Evolutionary conservation across 2,113 vertebrate genomes (phyloP).

Genomic region (Oryzias melastigma): DNA sequence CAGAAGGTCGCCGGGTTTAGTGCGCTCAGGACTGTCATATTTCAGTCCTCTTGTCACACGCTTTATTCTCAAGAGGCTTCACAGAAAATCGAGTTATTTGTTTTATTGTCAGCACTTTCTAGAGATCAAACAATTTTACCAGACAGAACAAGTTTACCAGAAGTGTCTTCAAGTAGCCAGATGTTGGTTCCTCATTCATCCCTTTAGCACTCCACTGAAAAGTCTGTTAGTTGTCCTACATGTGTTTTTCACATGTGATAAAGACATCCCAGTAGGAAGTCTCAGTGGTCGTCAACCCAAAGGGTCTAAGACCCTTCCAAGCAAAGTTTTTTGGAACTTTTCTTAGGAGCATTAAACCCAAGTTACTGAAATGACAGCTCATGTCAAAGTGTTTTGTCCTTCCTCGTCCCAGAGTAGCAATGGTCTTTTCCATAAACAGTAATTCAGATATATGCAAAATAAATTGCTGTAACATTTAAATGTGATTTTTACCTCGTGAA

Average conservation of each 20-base stretch:
- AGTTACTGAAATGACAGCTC: too few species aligned
- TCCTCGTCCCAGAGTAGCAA: too few species aligned
- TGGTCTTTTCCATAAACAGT: too few species aligned
- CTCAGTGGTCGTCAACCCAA: slow-evolving; percentile 22
- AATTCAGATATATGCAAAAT: too few species aligned
- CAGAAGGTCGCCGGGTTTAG: slow-evolving; percentile 33
- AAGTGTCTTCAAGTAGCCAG: slow-evolving; percentile 15
- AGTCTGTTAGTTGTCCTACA: slow-evolving; percentile 19
- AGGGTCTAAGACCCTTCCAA: not conserved
- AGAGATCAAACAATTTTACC: not conserved
- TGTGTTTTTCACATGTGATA: slow-evolving; percentile 56
- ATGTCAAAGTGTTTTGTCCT: too few species aligned
- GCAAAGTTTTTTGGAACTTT: not conserved
- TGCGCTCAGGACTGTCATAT: slow-evolving; percentile 15
- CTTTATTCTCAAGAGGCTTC: not conserved
- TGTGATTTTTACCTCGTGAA: too few species aligned
- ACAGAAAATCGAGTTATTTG: not conserved
- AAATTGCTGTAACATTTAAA: too few species aligned
- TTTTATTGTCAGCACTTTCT: not conserved
- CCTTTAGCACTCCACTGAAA: slow-evolving; percentile 37
- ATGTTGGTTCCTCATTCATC: slow-evolving; percentile 23
- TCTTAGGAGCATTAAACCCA: not conserved
- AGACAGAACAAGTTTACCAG: too few species aligned
- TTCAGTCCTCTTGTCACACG: slow-evolving; percentile 14
- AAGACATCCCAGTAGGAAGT: slow-evolving; percentile 23